phyloP scores from a whole-genome alignment of 2,113 vertebrate genomes.

The Misgurnus mizolepis region DNA sequence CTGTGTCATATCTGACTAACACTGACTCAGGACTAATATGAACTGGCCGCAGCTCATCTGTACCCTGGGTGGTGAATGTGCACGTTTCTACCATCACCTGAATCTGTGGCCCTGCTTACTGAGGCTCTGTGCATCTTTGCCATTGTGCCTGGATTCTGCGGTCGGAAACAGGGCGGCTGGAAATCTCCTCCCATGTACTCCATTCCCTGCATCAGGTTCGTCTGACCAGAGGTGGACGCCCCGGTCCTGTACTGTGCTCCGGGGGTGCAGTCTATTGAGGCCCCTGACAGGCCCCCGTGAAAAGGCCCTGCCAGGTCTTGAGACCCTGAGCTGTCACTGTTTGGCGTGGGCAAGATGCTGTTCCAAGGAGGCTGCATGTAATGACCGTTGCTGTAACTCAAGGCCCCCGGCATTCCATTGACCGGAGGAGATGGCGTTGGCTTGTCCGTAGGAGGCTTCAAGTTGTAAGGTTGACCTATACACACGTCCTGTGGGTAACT shows the following conservation, averaged over 20 bases:
- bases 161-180: constrained; percentile 94
- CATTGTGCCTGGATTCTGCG: constrained; percentile 92
- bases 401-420: constrained; percentile 84
- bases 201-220: constrained; percentile 91
- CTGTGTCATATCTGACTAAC: constrained; percentile 46
- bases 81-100: constrained; percentile 81
- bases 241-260: constrained; percentile 89
- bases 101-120: constrained; percentile 84
- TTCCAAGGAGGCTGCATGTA: constrained; percentile 92
- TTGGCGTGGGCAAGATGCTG: constrained; percentile 95
- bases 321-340: constrained; percentile 98
- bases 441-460: constrained; percentile 91
- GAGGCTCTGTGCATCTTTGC: constrained; percentile 92
- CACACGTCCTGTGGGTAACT: constrained; percentile 71
- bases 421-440: constrained; percentile 94
- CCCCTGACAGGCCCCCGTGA: constrained; percentile 78
- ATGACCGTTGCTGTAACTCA: constrained; percentile 92
- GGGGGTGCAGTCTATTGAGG: constrained; percentile 84
- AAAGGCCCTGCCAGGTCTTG: constrained; percentile 94
- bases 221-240: constrained; percentile 82
- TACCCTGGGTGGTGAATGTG: constrained; percentile 93
- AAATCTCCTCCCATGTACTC: constrained; percentile 96
- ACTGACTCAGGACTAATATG: constrained; percentile 14
- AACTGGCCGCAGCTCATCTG: constrained; percentile 74
- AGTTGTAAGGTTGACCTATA: constrained; percentile 86